Percentiles rank a stretch among this genome's conserved stretches.
Conservation (phyloP, 64 coral and sea anemone genomes). For the Pocillopora verrucosa region DNA sequence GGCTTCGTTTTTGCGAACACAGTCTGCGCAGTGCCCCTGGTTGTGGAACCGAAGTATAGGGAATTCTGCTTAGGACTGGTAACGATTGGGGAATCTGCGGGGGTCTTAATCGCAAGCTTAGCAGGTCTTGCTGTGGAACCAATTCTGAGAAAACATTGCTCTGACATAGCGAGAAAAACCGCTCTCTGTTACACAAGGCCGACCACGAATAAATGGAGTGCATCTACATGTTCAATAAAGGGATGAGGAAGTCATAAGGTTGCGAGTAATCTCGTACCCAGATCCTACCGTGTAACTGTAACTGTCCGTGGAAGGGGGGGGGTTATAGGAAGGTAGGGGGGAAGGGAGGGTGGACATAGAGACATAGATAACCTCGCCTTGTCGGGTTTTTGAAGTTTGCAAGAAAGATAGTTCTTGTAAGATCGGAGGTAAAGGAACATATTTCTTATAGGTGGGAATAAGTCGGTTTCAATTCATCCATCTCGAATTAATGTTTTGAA, state of each 20-base stretch:
- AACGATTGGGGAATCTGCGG: constrained; percentile 59
- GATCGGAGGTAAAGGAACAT: too few relatives aligned
- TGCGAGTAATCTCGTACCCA: neutral
- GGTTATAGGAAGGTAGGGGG: too few relatives aligned
- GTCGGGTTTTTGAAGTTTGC: too few relatives aligned
- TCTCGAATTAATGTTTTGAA: too few relatives aligned
- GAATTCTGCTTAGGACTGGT: constrained; percentile 88
- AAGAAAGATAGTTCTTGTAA: too few relatives aligned
- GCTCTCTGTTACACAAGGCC: constrained; percentile 29
- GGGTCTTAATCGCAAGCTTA: constrained; percentile 67
- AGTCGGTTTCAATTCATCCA: too few relatives aligned
- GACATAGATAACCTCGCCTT: too few relatives aligned
- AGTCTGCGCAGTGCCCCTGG: constrained; percentile 49
- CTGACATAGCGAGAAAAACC: neutral
- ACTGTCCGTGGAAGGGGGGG: too few relatives aligned
- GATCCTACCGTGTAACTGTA: too few relatives aligned
- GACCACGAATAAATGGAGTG: constrained; percentile 1
- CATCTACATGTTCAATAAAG: constrained; percentile 9
- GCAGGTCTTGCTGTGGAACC: constrained; percentile 75
- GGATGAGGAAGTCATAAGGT: neutral
- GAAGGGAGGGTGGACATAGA: too few relatives aligned
- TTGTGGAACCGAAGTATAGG: constrained; percentile 66
- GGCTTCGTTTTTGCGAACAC: constrained; percentile 79
- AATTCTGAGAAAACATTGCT: constrained; percentile 63
- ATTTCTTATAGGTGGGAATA: too few relatives aligned